Conservation (phyloP, 1,140 invertebrate species). For the Polyergus mexicanus region DNA sequence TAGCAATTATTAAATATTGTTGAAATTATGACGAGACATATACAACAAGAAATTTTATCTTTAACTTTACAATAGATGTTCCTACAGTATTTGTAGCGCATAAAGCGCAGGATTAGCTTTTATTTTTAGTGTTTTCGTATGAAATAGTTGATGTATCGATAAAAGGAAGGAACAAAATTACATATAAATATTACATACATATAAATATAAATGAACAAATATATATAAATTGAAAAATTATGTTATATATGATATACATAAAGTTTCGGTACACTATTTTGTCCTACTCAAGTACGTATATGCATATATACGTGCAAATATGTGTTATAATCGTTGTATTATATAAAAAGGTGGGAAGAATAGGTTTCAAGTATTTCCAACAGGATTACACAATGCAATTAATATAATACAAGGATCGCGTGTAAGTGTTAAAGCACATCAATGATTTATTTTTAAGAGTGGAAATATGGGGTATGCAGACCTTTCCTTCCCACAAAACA, state of each 20-base stretch:
- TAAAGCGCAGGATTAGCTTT: conserved; percentile 52
- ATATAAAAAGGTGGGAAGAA: conserved; percentile 53
- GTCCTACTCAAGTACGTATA: conserved; percentile 42
- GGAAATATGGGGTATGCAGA: conserved; percentile 7
- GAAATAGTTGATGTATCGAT: conserved; percentile 22
- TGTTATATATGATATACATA: conserved; percentile 60
- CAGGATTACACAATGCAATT: conserved; percentile 29
- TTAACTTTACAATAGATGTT: conserved; percentile 63
- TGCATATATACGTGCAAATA: conserved; percentile 45
- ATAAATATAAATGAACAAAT: conserved; percentile 34
- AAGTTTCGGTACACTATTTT: conserved; percentile 62
- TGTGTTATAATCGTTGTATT: conserved; percentile 54
- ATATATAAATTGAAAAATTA: conserved; percentile 42
- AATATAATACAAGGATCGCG: background rate
- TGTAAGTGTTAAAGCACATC: conserved; percentile 1
- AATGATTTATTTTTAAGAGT: conserved; percentile 35
- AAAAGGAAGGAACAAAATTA: conserved; percentile 54
- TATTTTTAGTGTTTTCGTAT: conserved; percentile 60
- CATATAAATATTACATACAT: conserved; percentile 60
- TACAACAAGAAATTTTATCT: conserved; percentile 52
- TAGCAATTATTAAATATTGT: conserved; percentile 57
- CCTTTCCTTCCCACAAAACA: conserved; percentile 49
- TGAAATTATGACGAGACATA: conserved; percentile 48
- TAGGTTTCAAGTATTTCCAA: conserved; percentile 49
- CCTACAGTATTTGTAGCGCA: conserved; percentile 53